Percentiles rank a stretch among this genome's conserved stretches.
These are phyloP conservation scores for Pseudococcus jackbeardsleyi DNA, from an alignment of 2,888 invertebrate species.

Conservation along the genomic window DNA sequence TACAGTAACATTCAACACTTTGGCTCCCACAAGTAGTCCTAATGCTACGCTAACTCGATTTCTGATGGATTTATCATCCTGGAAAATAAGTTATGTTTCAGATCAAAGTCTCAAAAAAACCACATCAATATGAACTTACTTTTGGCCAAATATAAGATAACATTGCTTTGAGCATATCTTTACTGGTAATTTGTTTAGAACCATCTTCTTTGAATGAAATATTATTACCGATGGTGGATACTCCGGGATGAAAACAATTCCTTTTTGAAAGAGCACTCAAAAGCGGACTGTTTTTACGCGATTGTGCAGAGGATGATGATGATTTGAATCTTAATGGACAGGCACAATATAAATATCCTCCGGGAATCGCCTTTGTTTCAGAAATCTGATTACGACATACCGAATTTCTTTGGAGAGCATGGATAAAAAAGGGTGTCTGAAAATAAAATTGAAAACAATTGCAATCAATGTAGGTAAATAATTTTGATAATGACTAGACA, in stretches of 20 bases:
- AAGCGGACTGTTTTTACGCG: background rate
- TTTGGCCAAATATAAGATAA: slow-evolving; percentile 95
- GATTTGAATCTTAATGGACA: slow-evolving; percentile 54
- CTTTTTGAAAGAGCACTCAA: slow-evolving; percentile 69
- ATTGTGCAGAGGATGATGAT: background rate
- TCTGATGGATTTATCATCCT: slow-evolving; percentile 82
- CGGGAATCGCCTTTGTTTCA: background rate
- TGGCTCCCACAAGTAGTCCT: slow-evolving; percentile 83
- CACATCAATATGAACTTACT: slow-evolving; percentile 71
- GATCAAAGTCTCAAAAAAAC: too few species aligned
- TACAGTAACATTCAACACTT: slow-evolving; percentile 90
- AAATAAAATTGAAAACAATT: slow-evolving; percentile 46
- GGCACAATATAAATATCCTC: slow-evolving; percentile 13
- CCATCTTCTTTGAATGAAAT: slow-evolving; percentile 74
- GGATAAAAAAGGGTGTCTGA: slow-evolving; percentile 47
- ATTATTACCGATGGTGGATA: slow-evolving; percentile 78
- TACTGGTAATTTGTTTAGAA: slow-evolving; percentile 76
- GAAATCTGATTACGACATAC: background rate
- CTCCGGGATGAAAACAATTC: slow-evolving; percentile 94
- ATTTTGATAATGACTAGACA: background rate
- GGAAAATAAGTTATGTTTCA: slow-evolving; percentile 59
- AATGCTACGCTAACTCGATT: slow-evolving; percentile 87
- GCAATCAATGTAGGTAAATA: background rate
- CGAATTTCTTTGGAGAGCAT: background rate
- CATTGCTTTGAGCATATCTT: slow-evolving; percentile 90